Base-by-base conservation (phyloP, 2,888 invertebrate genomes). In the Macrosoma leucophasiata region DNA sequence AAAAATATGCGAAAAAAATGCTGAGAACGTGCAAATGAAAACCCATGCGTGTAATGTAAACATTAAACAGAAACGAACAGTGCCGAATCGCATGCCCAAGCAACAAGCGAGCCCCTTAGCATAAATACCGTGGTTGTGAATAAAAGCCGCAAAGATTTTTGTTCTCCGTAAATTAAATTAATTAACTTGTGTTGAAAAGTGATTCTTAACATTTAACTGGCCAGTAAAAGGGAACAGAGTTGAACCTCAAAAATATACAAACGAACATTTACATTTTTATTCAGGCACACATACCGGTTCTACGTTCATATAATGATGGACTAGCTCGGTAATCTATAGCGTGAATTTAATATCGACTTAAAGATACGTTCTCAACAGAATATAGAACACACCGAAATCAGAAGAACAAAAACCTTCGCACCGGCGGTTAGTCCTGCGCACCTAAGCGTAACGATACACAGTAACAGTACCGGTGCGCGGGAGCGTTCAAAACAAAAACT, bases 401-500 rank as follows among this genome's bases (percentile, higher is more conserved):
- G 14, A 17, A 38, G 42, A 53, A 60, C 57, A 50, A 61, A 64
- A 63, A 57, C 58, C 62, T 52, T 52, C 59, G 53, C 44, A 14
- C 41, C 27, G 42, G 56, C 58, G 55, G 62, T 74, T 67, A 75
- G 70, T 71, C 67, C 66, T 61, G 65, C 68, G 75, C 74, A 70
- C 77, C 76, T 60, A 70, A 73, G 73, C 75, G 62, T 64, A 70
- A 63, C 62, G 61, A 69, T 70, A 76, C 71, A 67, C 36, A 43
- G 59, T 54, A 63, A 78, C 77, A 75, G 77, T 79, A 78, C 79
- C 82, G 74, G 69, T 65, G 74, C 69, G 68, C 60, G 61, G 50
- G 60, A 52, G 58, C 41, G 48, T 45, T 78, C 75, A 85, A 68
- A 85, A 85, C 66, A 85, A 77, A 77, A 85, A 85, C 64, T 85